Evolutionary conservation across 2,797 vertebrate genomes (phyloP), one percentile per base, ranked within the genome.

Genomic region (Galago senegalensis): DNA sequence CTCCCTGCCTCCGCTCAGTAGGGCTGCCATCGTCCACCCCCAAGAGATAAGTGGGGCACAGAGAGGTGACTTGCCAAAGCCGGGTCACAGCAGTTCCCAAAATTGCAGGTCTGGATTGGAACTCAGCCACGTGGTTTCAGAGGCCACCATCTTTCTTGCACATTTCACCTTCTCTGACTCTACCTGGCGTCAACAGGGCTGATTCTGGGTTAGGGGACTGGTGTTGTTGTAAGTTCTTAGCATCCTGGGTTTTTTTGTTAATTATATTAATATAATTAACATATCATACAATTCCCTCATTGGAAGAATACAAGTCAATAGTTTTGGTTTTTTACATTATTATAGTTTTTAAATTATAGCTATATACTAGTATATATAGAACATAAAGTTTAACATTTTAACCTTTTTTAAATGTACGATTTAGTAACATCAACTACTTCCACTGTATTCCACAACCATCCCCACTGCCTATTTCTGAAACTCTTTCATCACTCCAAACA

Each of bases 181-280:
- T 11, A 4, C 2, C 37, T 1, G 0, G 34, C 0, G 12, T 17
- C 65, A 0, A 0, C 31, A 0, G 1, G 0, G 1, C 13, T 3
- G 1, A 0, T 10, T 17, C 37, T 5, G 58, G 77, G 81, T 0
- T 0, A 0, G 5, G 5, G 0, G 18, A n/a, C n/a, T 40, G 11
- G 16, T 2, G 3, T 7, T 1, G 2, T 21, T 25, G 23, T n/a
- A 13, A 1, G 0, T 16, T 31, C 18, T 77, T 61, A 34, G 40
- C n/a, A 16, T 27, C 14, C 37, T 20, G 61, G 3, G 5, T 53
- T 53, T 16, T 14, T 65, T n/a, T 40, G 60, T 11, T 43, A 43
- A 43, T 43, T 43, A 16, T 72, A 8, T 1, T 7, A 3, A 56
- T 34, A 23, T 0, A 69, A 63, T 16, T 56, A 12, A 12, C 31